Evolutionary conservation across 2,113 vertebrate genomes (phyloP).

Genomic region (Callorhinus ursinus): DNA sequence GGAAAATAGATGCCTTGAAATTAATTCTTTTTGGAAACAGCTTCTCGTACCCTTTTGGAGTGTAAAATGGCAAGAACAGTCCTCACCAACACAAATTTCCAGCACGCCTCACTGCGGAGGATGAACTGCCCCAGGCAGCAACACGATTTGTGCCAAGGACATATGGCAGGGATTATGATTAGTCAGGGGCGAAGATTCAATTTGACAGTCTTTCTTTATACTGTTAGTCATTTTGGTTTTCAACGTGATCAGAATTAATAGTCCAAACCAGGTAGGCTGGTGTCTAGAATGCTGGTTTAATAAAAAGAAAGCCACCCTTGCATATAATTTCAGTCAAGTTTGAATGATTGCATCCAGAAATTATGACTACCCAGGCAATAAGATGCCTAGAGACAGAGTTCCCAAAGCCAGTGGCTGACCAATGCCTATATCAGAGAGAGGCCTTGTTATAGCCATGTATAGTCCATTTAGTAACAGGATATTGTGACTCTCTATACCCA

Average conservation of each 20-base stretch:
- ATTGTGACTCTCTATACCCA: background rate
- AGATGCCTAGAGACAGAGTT: background rate
- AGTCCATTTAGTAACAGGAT: background rate
- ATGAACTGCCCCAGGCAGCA: constrained; percentile 44
- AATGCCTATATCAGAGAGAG: background rate
- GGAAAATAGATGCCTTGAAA: constrained; percentile 33
- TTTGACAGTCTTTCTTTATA: constrained; percentile 29
- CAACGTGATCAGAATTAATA: constrained; percentile 54
- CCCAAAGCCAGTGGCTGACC: background rate
- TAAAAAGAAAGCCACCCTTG: background rate
- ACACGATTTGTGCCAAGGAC: constrained; percentile 61
- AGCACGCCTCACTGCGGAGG: constrained; percentile 48
- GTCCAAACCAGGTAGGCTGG: background rate
- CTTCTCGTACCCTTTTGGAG: background rate
- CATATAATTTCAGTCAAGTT: background rate
- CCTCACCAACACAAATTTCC: background rate
- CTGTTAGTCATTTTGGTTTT: constrained; percentile 43
- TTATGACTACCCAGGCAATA: background rate
- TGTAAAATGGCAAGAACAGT: constrained; percentile 14
- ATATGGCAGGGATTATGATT: constrained; percentile 63
- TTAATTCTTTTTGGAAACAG: constrained; percentile 8
- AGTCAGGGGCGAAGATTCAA: constrained; percentile 42
- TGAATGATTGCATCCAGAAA: background rate
- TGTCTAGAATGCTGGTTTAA: background rate
- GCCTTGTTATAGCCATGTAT: background rate